A percentile compares a stretch with the other conserved stretches of the same genome.
Evolutionary conservation across 2,113 vertebrate species (phyloP).

Genomic region (Conger conger): DNA sequence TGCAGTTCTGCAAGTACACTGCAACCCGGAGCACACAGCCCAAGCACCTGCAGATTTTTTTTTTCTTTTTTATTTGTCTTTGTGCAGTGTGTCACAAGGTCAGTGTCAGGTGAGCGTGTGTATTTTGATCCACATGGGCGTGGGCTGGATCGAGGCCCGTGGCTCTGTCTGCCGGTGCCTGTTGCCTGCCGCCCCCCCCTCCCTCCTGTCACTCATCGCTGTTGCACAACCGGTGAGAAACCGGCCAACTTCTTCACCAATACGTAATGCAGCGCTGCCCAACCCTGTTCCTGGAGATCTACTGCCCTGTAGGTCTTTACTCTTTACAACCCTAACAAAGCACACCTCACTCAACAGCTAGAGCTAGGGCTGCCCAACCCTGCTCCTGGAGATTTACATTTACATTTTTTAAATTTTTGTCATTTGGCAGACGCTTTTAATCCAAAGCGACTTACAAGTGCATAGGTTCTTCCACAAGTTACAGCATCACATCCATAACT

Average conservation of each 20-base stretch:
- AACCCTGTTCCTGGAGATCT: no score
- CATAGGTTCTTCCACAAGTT: no score
- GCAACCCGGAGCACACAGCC: neutral
- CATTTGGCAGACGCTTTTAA: no score
- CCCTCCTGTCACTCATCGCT: neutral
- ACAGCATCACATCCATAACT: no score
- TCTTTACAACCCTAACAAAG: no score
- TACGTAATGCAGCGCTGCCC: no score
- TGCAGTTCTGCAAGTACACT: conserved; percentile 5
- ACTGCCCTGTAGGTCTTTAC: no score
- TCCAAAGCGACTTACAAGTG: no score
- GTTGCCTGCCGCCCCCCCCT: neutral
- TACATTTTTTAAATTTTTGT: no score
- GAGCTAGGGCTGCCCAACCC: no score
- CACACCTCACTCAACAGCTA: no score
- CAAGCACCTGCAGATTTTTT: neutral
- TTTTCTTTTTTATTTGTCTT: neutral
- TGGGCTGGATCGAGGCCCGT: neutral
- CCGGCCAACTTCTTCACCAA: neutral
- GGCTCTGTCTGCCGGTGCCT: neutral
- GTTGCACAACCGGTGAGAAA: neutral
- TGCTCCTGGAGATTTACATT: no score
- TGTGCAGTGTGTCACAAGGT: neutral
- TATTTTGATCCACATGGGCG: neutral
- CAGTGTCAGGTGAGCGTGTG: neutral